A percentile compares a stretch with the other conserved stretches of the same genome.
These are phyloP conservation scores for Tribolium freemani DNA, from an alignment of 2,888 invertebrate genomes.

Conservation along the genomic window DNA sequence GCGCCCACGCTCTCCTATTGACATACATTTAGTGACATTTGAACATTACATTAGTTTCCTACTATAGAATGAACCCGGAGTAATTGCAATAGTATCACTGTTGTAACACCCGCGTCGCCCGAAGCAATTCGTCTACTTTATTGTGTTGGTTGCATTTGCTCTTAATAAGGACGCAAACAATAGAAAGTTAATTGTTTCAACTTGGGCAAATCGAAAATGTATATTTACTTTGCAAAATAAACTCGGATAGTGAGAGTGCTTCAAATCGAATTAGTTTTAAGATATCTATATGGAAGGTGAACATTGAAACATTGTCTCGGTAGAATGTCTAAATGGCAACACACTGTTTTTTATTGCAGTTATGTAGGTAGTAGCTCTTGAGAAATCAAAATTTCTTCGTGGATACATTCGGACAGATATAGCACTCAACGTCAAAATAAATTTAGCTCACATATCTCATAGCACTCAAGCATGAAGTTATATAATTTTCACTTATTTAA, in stretches of 20 bases:
- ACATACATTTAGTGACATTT: constrained; percentile 60
- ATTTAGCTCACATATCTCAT: not conserved
- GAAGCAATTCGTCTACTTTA: constrained; percentile 22
- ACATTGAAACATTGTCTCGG: too few species aligned
- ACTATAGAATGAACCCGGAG: constrained; percentile 24
- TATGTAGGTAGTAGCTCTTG: not conserved
- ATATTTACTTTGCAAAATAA: constrained; percentile 10
- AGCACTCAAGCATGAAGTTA: not conserved
- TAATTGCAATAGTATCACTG: constrained; percentile 22
- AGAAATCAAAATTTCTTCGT: not conserved
- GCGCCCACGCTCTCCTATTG: constrained; percentile 60
- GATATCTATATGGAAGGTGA: too few species aligned
- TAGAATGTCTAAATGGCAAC: too few species aligned
- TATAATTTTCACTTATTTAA: not conserved
- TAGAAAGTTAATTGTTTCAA: constrained; percentile 43
- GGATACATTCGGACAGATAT: not conserved
- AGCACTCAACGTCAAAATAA: not conserved
- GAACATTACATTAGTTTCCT: constrained; percentile 53
- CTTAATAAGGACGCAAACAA: constrained; percentile 30
- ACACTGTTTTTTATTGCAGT: not conserved
- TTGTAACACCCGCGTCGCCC: constrained; percentile 37
- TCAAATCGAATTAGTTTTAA: not conserved
- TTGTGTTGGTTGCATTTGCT: constrained; percentile 1
- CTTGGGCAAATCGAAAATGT: constrained; percentile 38
- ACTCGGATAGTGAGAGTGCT: not conserved